Evolutionary conservation across 2,888 invertebrate species (phyloP).

Genomic region (Anarsia innoxiella): DNA sequence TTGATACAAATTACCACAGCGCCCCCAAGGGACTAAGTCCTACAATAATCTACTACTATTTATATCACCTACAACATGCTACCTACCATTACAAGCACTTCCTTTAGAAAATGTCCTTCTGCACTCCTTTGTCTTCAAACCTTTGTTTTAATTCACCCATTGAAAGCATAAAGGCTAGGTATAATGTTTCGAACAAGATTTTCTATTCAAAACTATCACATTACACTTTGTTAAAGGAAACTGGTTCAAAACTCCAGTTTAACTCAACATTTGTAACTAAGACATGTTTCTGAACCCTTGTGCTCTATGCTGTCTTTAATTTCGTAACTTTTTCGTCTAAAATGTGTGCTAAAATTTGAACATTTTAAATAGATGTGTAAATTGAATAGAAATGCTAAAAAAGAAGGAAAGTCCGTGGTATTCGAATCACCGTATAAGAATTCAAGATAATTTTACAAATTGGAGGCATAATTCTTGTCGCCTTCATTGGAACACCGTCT

Average conservation of each 20-base stretch:
- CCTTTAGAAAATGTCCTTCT: not conserved
- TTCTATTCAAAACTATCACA: conserved; percentile 28
- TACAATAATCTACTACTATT: conserved; percentile 26
- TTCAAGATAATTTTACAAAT: conserved; percentile 53
- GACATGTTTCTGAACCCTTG: conserved; percentile 28
- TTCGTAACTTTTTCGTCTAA: not conserved
- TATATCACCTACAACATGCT: conserved; percentile 28
- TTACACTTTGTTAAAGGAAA: conserved; percentile 38
- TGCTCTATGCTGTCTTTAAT: conserved; percentile 21
- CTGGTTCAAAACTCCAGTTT: conserved; percentile 40
- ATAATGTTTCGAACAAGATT: conserved; percentile 24
- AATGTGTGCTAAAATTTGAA: not conserved
- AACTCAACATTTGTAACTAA: conserved; percentile 37
- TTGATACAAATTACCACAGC: too few species aligned
- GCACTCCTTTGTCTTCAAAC: conserved; percentile 25
- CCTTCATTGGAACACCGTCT: conserved; percentile 58
- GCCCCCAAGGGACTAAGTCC: conserved; percentile 22
- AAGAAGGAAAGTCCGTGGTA: conserved; percentile 66
- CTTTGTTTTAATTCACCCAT: conserved; percentile 36
- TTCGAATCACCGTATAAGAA: conserved; percentile 52
- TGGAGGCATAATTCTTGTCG: conserved; percentile 52
- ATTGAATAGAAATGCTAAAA: conserved; percentile 55
- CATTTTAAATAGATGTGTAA: conserved; percentile 17
- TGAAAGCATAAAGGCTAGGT: conserved; percentile 35
- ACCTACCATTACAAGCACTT: conserved; percentile 15